Evolutionary conservation across 2,888 invertebrate genomes (phyloP), one percentile per base, ranked within the genome.

Genomic region (Caenorhabditis sp.): DNA sequence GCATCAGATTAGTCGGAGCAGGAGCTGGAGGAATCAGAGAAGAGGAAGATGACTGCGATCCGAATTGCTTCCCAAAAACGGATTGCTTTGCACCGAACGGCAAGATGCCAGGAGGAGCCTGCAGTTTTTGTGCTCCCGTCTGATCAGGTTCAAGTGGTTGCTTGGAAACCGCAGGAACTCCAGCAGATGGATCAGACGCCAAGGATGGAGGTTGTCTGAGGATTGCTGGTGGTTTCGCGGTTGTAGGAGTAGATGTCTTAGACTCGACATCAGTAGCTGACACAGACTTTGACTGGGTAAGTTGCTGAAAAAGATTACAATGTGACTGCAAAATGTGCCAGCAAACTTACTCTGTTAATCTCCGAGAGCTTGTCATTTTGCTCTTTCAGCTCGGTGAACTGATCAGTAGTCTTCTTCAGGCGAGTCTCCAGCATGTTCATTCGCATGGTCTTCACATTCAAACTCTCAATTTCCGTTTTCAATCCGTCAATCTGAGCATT

Each of bases 11-110:
- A 6, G 63, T 20, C 2, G 61, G 50, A 30, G 61, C 66, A 7
- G 75, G 68, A 2, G 74, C 74, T 2, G 66, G 74, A 22, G 75
- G 75, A 39, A 75, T 46, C n/a, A 58, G 27, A 39, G n/a, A n/a
- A n/a, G 48, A 48, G 0, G 39, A 27, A 2, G 62, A 56, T 15
- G 71, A 27, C 30, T 20, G 20, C n/a, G 4, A n/a, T 3, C 24
- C 48, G 27, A 26, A 9, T 15, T 39, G 66, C n/a, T 39, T 46
- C 11, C 48, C 55, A 39, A 65, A 56, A 1, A 37, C 20, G 4
- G 17, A 4, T 27, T 48, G 35, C 17, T 45, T 55, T 1, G 26
- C 24, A n/a, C 37, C 37, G 5, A 30, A 27, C 9, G 26, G 11
- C 2, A 4, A 7, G 7, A 1, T 46, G 11, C 46, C 22, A 4